Percentiles rank a stretch among this genome's conserved stretches.
Conservation (phyloP, 2,888 invertebrate species). For the Leucophenga montana region DNA sequence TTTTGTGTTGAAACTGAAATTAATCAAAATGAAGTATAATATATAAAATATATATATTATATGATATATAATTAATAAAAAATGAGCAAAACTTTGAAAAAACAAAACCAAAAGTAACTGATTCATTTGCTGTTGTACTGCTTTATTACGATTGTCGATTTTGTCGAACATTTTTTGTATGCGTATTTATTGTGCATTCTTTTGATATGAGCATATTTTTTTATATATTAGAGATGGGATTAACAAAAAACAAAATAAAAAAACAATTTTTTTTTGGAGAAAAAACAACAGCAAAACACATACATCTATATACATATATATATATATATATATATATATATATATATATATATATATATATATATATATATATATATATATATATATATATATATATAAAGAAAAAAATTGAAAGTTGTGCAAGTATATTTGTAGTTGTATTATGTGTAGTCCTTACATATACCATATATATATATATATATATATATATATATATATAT, state of each 20-base stretch:
- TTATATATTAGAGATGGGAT: not conserved
- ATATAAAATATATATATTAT: not conserved
- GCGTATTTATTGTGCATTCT: conserved; percentile 18
- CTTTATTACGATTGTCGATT: conserved; percentile 10
- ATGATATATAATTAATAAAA: not conserved
- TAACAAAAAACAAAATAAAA: too few relatives aligned
- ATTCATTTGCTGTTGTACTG: conserved; percentile 24
- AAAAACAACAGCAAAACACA: not conserved
- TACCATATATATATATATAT: too few relatives aligned
- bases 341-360: not conserved
- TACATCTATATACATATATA: not conserved
- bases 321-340: not conserved
- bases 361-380: not conserved
- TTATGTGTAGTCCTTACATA: not conserved
- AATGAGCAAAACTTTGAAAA: not conserved
- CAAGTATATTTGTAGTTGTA: conserved; percentile 9
- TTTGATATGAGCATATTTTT: conserved; percentile 20
- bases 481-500: conserved; percentile 23
- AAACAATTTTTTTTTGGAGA: too few relatives aligned
- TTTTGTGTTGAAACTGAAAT: not conserved
- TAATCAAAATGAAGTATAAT: too few relatives aligned
- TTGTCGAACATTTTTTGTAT: conserved; percentile 11
- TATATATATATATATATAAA: not conserved
- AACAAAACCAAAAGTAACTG: not conserved
- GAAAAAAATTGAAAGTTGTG: not conserved